A percentile compares a stretch with the other conserved stretches of the same genome.
phyloP scores from a whole-genome alignment of 2,113 vertebrate genomes.

The Lasiurus cinereus region DNA sequence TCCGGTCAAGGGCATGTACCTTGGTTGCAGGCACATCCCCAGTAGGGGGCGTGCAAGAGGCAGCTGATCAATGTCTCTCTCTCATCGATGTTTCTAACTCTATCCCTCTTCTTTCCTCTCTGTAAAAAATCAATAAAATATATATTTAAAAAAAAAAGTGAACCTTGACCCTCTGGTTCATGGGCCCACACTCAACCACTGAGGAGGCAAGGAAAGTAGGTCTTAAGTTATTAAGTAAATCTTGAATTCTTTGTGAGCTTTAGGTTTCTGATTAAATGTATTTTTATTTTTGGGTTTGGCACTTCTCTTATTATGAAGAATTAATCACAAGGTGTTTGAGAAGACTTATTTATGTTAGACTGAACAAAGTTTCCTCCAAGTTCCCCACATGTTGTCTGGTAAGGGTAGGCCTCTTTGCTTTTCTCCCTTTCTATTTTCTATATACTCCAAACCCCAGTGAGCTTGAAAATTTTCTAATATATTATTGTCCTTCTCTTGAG shows the following conservation, averaged over 20 bases:
- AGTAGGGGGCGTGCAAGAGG: too few species aligned
- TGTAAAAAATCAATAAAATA: too few species aligned
- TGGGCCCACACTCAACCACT: background rate
- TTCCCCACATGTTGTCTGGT: background rate
- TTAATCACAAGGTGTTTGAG: conserved; percentile 59
- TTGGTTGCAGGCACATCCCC: too few species aligned
- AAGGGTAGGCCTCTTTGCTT: background rate
- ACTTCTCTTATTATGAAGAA: conserved; percentile 63
- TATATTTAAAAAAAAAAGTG: too few species aligned
- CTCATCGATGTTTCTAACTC: too few species aligned
- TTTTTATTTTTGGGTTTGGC: conserved; percentile 8
- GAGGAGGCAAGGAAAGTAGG: background rate
- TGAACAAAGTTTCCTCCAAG: background rate
- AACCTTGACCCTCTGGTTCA: too few species aligned
- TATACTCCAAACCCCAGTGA: background rate
- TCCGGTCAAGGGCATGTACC: too few species aligned
- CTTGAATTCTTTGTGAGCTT: conserved; percentile 35
- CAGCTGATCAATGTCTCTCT: too few species aligned
- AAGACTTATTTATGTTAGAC: conserved; percentile 40
- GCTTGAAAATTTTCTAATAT: conserved; percentile 40
- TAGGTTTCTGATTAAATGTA: conserved; percentile 11
- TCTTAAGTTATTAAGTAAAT: conserved; percentile 38
- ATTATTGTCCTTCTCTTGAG: conserved; percentile 60
- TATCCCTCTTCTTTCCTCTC: too few species aligned
- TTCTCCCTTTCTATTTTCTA: conserved; percentile 38